A percentile compares a stretch with the other conserved stretches of the same genome.
phyloP scores from a whole-genome alignment of 1,140 invertebrate species.

The Drosophila ananassae region DNA sequence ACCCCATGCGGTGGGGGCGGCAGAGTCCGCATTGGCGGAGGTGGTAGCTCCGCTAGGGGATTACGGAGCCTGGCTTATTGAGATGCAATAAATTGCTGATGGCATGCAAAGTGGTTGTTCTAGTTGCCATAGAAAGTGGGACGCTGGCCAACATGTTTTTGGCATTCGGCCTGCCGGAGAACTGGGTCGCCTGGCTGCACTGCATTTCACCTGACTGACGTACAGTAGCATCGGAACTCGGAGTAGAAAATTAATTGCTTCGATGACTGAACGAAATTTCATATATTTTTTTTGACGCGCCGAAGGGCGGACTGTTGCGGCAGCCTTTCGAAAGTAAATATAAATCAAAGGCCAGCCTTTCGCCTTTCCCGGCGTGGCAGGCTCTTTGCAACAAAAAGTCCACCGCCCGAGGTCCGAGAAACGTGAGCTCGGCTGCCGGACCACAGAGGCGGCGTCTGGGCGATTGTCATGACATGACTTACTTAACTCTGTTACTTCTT shows the following conservation, averaged over 20 bases:
- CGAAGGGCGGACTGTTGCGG: constrained; percentile 30
- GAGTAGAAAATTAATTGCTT: constrained; percentile 57
- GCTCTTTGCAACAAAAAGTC: constrained; percentile 8
- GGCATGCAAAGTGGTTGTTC: constrained; percentile 75
- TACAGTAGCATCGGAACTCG: constrained; percentile 50
- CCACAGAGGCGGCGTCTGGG: constrained; percentile 56
- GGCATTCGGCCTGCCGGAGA: constrained; percentile 34
- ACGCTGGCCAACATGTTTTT: constrained; percentile 70
- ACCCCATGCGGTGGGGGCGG: constrained; percentile 45
- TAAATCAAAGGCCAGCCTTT: constrained; percentile 70
- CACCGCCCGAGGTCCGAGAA: constrained; percentile 56
- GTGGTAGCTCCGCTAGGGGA: constrained; percentile 21
- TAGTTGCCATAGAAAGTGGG: constrained; percentile 74
- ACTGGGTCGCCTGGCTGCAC: constrained; percentile 65
- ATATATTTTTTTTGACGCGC: constrained; percentile 29
- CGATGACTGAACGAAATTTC: constrained; percentile 60
- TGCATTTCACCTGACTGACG: constrained; percentile 72
- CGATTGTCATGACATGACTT: constrained; percentile 81
- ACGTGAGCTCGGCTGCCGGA: constrained; percentile 58
- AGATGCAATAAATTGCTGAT: constrained; percentile 60
- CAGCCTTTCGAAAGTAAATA: constrained; percentile 68
- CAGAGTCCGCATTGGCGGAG: neutral
- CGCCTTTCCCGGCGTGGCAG: constrained; percentile 17
- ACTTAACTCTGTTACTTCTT: constrained; percentile 72
- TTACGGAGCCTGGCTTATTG: constrained; percentile 37